Evolutionary conservation across 2,113 vertebrate species (phyloP).

Genomic region (Panurus biarmicus): DNA sequence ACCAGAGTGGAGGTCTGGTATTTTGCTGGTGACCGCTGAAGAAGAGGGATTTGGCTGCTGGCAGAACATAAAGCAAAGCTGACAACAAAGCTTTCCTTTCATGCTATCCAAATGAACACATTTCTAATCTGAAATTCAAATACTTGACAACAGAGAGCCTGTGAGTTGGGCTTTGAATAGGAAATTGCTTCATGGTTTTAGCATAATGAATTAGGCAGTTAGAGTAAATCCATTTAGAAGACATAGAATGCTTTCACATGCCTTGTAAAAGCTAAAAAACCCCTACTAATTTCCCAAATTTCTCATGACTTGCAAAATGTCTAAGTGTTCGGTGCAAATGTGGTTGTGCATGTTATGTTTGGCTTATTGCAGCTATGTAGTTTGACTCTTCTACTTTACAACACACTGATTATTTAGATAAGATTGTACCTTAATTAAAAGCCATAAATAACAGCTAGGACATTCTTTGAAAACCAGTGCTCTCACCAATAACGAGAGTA

Average conservation of each 20-base stretch:
- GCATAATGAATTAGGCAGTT: slow-evolving; percentile 82
- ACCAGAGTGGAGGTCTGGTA: slow-evolving; percentile 65
- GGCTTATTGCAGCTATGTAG: neutral
- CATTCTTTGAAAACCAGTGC: neutral
- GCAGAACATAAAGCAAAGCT: slow-evolving; percentile 78
- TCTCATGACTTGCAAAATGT: slow-evolving; percentile 59
- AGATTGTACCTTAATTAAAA: slow-evolving; percentile 50
- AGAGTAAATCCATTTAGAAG: slow-evolving; percentile 77
- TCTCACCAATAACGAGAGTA: neutral
- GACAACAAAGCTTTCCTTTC: slow-evolving; percentile 82
- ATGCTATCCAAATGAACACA: slow-evolving; percentile 83
- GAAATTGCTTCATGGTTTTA: slow-evolving; percentile 85
- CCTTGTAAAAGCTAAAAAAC: slow-evolving; percentile 51
- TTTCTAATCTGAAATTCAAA: slow-evolving; percentile 89
- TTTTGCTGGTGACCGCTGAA: slow-evolving; percentile 70
- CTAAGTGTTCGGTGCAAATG: slow-evolving; percentile 11
- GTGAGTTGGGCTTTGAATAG: slow-evolving; percentile 79
- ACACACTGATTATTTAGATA: slow-evolving; percentile 45
- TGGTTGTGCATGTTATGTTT: neutral
- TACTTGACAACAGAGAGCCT: slow-evolving; percentile 81
- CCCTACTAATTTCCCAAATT: slow-evolving; percentile 64
- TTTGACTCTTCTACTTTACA: slow-evolving; percentile 15
- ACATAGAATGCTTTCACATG: slow-evolving; percentile 72
- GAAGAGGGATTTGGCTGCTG: slow-evolving; percentile 74
- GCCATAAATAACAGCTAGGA: slow-evolving; percentile 22